Evolutionary conservation across 2,113 vertebrate species (phyloP).

Genomic region (Tupaia tana): DNA sequence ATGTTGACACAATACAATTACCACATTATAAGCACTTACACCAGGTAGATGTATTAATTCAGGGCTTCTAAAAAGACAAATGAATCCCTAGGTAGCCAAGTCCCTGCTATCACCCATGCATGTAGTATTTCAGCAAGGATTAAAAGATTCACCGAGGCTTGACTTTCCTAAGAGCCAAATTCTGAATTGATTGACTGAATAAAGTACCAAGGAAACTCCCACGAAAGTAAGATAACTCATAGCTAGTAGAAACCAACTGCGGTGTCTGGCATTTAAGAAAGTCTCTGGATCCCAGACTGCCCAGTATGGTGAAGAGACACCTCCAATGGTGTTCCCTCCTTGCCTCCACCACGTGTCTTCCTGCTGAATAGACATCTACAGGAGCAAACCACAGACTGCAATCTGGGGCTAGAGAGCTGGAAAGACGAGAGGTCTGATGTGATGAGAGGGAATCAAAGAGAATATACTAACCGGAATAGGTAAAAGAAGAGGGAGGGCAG

Average conservation of each 20-base stretch:
- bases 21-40: not conserved
- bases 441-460: not conserved
- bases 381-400: not conserved
- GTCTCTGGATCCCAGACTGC: not conserved
- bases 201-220: not conserved
- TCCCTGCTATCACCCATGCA: too few relatives aligned
- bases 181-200: not conserved
- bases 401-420: not conserved
- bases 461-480: not conserved
- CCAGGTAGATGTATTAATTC: not conserved
- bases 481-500: not conserved
- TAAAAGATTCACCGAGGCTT: not conserved
- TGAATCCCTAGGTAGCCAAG: not conserved
- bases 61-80: not conserved
- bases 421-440: not conserved
- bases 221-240: not conserved
- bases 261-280: not conserved
- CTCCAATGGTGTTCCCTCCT: not conserved
- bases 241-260: not conserved
- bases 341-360: not conserved
- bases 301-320: too few relatives aligned
- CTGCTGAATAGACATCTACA: fast-evolving
- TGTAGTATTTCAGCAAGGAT: not conserved
- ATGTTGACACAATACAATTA: not conserved
- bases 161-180: not conserved